Base-by-base conservation (phyloP, 2,888 invertebrate species). In the Anorthoa munda region DNA sequence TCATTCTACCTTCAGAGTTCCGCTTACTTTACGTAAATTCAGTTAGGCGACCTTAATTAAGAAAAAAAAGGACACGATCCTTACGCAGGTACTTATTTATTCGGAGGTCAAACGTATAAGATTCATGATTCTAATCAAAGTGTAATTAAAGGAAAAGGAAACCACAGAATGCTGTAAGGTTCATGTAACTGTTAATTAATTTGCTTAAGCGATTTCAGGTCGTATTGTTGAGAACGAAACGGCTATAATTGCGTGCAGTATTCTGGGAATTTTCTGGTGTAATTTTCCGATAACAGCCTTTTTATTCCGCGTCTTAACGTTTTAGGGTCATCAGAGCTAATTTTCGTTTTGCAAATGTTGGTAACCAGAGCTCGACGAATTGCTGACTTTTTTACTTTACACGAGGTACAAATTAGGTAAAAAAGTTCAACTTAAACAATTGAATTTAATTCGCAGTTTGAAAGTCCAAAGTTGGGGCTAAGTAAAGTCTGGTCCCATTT, bases 1-100 rank as follows among this genome's bases (percentile, higher is more conserved):
- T 81, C 83, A 85, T 85, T 86, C 78, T 60, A 60, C 76, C 81
- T 82, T 67, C 74, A 63, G 79, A 77, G 75, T 82, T 77, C 81
- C 79, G 73, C 74, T 85, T 83, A 82, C 77, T 81, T 80, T 63
- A 79, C 51, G 79, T 68, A 83, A 85, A 90, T 88, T 88, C 75
- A 82, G 84, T 89, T 84, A 86, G 78, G 82, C 45, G 72, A 78
- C 79, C 84, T 86, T 89, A 86, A 90, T 90, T 89, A 89, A 88
- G 84, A 86, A 83, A 86, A 71, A 77, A 85, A 89, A 82, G 85
- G 83, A 87, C 83, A 84, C 77, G 78, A 73, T 85, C 79, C 64
- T 86, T 79, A 78, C 79, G 66, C 81, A 84, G 85, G 85, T 83
- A 86, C 81, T 82, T 79, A 82, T 86, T 86, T 81, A 82, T 86